Base-by-base conservation (phyloP, 2,797 vertebrate species). In the Paguma larvata region DNA sequence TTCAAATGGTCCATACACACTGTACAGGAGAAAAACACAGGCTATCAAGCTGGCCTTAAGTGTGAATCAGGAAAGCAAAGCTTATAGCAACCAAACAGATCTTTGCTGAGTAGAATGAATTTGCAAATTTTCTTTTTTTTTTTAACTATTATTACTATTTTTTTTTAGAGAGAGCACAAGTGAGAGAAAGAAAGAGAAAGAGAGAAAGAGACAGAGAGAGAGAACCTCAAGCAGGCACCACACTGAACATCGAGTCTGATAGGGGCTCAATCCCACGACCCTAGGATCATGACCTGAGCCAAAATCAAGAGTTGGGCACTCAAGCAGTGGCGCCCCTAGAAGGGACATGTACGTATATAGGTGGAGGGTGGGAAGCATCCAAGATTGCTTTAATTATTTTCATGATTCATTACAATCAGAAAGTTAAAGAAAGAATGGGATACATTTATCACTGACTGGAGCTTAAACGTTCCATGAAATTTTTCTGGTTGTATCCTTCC, bases 381-480 rank as follows among this genome's bases (percentile, higher is more conserved):
- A 89, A 85, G 56, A 44, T 68, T 89, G 14, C 89, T 85, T 85
- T 73, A 82, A 80, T 79, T 79, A 75, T 72, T 89, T 80, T 62
- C 56, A 91, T 6, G 48, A 73, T 32, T 77, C 65, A 62, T 75
- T 92, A 85, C 10, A 92, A 94, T 92, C 18, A 38, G 12, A 89
- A 89, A 9, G 21, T 92, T 86, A 48, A 67, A 78, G 51, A 89
- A 77, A 51, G 30, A 86, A 83, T 15, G 41, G 18, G 56, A 86
- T 27, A 93, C 53, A 95, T 73, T 23, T 90, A 16, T 92, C 77
- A 84, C 32, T 32, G 18, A 94, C 65, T 77, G 44, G 78, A 63
- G 23, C 65, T 85, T 46, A 89, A 53, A 85, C 84, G 51, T 13
- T 73, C 67, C 15, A 38, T 48, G 30, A 68, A 34, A 41, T 44